Evolutionary conservation across 2,888 invertebrate genomes (phyloP), one percentile per base, ranked within the genome.

Genomic region (Synanthedon myopaeformis): DNA sequence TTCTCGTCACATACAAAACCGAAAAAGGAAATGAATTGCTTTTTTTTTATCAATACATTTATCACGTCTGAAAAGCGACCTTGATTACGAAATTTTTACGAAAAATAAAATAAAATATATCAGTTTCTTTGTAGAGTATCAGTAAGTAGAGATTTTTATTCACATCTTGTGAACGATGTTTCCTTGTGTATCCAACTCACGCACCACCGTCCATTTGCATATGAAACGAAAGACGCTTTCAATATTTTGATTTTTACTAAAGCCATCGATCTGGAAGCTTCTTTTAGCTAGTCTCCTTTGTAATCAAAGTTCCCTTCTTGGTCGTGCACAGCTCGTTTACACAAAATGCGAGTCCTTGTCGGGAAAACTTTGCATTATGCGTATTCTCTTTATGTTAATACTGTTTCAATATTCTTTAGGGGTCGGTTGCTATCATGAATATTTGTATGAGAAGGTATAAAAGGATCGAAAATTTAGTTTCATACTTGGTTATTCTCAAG

Each of bases 171-270:
- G 56, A 60, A 61, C 64, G 58, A 58, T 56, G 55, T 59, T 65
- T 60, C 66, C 60, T 65, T 74, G 64, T 70, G 70, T 78, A 71
- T 72, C 66, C 59, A 58, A 57, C 65, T 69, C 70, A 73, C 69
- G 70, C 70, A 73, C 70, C 71, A 63, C 65, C 66, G 64, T 60
- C 53, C 61, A 82, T 85, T 84, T 79, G 72, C 82, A 82, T 83
- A 76, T 76, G 79, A 81, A 82, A 76, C 72, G 72, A 72, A 67
- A 74, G 68, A 74, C 61, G 61, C 69, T 74, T 74, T 67, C 74
- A 74, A 74, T 77, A 74, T 76, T 79, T 80, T 75, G 72, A 78
- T 82, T 79, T 76, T 81, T 73, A 70, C 67, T 70, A 61, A 64
- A 69, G 69, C 70, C 64, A 62, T 67, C 63, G 67, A 61, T 65